These are phyloP conservation scores for Nipponia nippon DNA, from an alignment of 2,113 vertebrate genomes.

Conservation along the genomic window DNA sequence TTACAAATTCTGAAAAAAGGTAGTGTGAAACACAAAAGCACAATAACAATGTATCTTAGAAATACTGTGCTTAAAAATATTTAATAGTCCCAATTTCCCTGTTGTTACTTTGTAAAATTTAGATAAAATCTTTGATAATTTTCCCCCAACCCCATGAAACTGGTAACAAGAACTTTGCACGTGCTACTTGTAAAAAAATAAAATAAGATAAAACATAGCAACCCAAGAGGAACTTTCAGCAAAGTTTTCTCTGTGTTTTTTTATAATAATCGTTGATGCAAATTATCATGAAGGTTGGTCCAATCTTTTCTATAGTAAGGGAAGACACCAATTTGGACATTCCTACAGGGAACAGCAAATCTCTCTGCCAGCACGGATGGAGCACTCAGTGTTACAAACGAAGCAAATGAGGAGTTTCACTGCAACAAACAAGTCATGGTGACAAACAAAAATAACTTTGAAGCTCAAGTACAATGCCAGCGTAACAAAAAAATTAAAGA, in stretches of 20 bases:
- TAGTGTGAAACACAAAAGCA: background rate
- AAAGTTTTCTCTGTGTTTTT: background rate
- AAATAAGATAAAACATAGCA: background rate
- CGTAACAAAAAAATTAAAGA: background rate
- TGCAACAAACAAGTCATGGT: background rate
- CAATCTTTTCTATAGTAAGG: background rate
- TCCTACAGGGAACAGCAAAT: background rate
- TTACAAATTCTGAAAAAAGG: background rate
- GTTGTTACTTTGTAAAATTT: background rate
- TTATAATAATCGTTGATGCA: background rate
- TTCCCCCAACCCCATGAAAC: background rate
- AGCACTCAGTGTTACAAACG: accelerated
- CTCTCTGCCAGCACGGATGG: background rate
- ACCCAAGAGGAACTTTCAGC: background rate
- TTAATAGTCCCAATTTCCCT: background rate
- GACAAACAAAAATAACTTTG: background rate
- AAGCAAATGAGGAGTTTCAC: background rate
- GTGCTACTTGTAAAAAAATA: background rate
- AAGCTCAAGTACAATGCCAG: background rate
- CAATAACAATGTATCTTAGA: background rate
- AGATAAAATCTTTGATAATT: background rate
- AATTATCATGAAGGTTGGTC: background rate
- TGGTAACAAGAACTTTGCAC: background rate
- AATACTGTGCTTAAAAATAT: background rate
- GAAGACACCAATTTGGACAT: background rate